Conservation (phyloP, 2,113 vertebrate species). For the Petrocephalus microphthalmus region DNA sequence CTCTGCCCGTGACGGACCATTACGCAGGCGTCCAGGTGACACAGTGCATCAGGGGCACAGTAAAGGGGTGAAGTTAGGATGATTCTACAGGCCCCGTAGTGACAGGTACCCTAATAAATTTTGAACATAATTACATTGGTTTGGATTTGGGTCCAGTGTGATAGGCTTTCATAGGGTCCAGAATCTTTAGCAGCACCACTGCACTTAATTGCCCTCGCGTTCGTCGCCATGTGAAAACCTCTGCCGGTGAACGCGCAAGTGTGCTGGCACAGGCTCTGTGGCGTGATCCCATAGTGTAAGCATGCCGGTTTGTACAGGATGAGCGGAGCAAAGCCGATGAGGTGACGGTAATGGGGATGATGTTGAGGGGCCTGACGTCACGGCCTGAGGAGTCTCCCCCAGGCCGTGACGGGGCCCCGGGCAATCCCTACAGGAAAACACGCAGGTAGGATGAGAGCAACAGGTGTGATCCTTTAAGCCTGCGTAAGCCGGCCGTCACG, state of each 20-base stretch:
- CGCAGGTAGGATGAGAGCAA: neutral
- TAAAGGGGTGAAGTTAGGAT: too few relatives aligned
- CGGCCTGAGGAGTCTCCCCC: neutral
- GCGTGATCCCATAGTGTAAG: neutral
- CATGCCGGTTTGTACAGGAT: neutral
- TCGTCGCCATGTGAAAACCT: neutral
- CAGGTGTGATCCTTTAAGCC: conserved; percentile 14
- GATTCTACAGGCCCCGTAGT: too few relatives aligned
- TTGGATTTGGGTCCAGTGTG: too few relatives aligned
- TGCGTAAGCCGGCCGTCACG: neutral
- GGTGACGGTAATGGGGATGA: conserved; percentile 7
- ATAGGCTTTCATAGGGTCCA: too few relatives aligned
- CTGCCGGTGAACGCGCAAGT: too few relatives aligned
- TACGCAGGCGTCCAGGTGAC: neutral
- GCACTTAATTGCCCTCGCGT: neutral
- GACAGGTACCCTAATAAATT: too few relatives aligned
- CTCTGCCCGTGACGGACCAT: neutral
- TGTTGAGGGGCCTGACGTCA: neutral
- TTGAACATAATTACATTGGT: too few relatives aligned
- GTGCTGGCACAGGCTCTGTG: too few relatives aligned
- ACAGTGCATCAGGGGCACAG: neutral
- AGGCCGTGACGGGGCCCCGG: neutral
- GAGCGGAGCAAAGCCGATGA: neutral
- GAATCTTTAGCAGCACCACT: too few relatives aligned
- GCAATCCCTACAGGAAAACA: neutral